Evolutionary conservation across 2,113 vertebrate genomes (phyloP), one percentile per base, ranked within the genome.

Genomic region (Calonectris borealis): DNA sequence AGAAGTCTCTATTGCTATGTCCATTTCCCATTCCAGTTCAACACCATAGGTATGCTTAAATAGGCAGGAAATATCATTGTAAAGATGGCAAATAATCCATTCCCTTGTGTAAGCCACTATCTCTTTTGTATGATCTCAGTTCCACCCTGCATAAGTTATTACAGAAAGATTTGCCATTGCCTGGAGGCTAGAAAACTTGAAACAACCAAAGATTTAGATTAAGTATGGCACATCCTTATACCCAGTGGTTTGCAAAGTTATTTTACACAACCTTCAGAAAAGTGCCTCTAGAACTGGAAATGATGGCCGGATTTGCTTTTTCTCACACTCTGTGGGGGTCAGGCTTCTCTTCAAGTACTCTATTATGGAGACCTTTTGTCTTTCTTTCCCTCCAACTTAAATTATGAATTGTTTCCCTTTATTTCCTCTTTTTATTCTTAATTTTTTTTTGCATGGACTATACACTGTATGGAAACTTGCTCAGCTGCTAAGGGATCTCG

Each of bases 121-220:
- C 57, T 88, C 40, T 54, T 61, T 38, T 32, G n/a, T 51, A 68
- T 42, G 26, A 87, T 72, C 60, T 85, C 69, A 49, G 34, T 92
- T 94, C 83, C 64, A 93, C 34, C 27, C 55, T 77, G 42, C 26
- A 10, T 52, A 48, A 68, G 32, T 64, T 58, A 24, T 26, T 95
- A 72, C 34, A 61, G 60, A 73, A 81, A 61, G 51, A 83, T 76
- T 71, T 78, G 36, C 42, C 58, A 25, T 60, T 89, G 61, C 86
- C 91, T 73, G 51, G 26, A 73, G 86, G 87, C 54, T 89, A 87
- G 49, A 94, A 96, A 88, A 60, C 36, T 52, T 93, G 61, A 95
- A 94, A 92, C 26, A 88, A 65, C 26, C 26, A 55, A 83, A 92
- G 55, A 24, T 61, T 82, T 86, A 88, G 52, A 96, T 94, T 88